Evolutionary conservation across 2,888 invertebrate genomes (phyloP), one percentile per base, ranked within the genome.

Genomic region (Leistus spinibarbis): DNA sequence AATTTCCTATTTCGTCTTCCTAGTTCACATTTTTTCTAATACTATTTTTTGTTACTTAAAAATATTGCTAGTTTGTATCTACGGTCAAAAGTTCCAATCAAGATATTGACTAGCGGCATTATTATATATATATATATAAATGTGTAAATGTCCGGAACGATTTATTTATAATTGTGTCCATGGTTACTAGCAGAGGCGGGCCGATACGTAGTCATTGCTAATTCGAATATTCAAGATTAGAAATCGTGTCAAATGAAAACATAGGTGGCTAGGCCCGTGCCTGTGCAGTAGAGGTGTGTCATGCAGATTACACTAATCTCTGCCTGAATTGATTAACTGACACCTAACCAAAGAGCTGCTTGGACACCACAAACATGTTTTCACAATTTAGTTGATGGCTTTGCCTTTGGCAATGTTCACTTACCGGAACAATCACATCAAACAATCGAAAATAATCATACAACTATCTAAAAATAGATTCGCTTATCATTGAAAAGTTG

Each of bases 1-100:
- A 7, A 40, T 57, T 57, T 69, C 68, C 68, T 69, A 54, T 69
- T 69, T 57, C 24, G 68, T 69, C 57, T 69, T 57, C 68, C 68
- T 69, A 13, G n/a, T 3, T 60, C 56, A 56, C n/a, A 56, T 10
- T 60, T 60, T 60, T 60, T 60, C 13, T 56, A 16, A 56, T 57
- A 10, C 13, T 27, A 27, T 27, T 27, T 40, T 40, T 40, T 40
- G 40, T 40, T 40, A 40, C 40, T 40, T 40, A 20, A 63, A 63
- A 13, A 63, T n/a, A 9, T 63, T 5, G 63, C 63, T n/a, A 23
- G 13, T 63, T 57, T 19, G 57, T 16, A 57, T 20, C 10, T 57
- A 57, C 20, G 16, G 57, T 19, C 10, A 9, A 5, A 2, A 57
- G 13, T 17, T 5, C 40, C 10, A 40, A 10, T 40, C 40, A 13